These are phyloP conservation scores for Lycocerus yunnanus DNA, from an alignment of 2,888 invertebrate genomes.

Conservation along the genomic window DNA sequence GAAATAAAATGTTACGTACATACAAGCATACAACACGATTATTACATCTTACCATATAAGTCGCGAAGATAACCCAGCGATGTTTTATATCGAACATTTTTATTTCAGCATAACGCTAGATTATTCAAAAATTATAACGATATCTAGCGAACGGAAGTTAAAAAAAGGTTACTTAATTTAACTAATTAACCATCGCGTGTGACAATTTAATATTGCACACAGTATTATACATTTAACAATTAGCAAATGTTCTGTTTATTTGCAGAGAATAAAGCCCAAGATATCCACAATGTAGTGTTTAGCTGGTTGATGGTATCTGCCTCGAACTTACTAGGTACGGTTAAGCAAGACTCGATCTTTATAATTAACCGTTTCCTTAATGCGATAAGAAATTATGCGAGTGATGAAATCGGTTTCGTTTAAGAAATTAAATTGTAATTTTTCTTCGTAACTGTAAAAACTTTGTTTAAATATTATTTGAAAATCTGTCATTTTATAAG, in stretches of 20 bases:
- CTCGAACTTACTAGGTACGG: slow-evolving; percentile 26
- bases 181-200: slow-evolving; percentile 21
- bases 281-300: slow-evolving; percentile 30
- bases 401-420: slow-evolving; percentile 19
- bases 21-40: neutral
- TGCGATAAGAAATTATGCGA: slow-evolving; percentile 24
- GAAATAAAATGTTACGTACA: neutral
- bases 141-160: neutral
- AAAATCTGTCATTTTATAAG: neutral
- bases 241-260: slow-evolving; percentile 34
- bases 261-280: slow-evolving; percentile 31
- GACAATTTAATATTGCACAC: slow-evolving; percentile 24
- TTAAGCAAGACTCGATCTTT: slow-evolving; percentile 29
- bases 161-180: neutral
- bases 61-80: neutral
- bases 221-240: slow-evolving; percentile 30
- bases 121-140: neutral
- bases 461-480: neutral
- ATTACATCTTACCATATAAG: neutral
- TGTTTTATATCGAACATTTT: neutral
- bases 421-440: slow-evolving; percentile 8
- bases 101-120: neutral
- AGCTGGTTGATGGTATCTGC: slow-evolving; percentile 31
- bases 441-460: neutral
- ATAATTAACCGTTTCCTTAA: slow-evolving; percentile 28